Evolutionary conservation across 2,797 vertebrate species (phyloP).

Genomic region (Propithecus perrieri): DNA sequence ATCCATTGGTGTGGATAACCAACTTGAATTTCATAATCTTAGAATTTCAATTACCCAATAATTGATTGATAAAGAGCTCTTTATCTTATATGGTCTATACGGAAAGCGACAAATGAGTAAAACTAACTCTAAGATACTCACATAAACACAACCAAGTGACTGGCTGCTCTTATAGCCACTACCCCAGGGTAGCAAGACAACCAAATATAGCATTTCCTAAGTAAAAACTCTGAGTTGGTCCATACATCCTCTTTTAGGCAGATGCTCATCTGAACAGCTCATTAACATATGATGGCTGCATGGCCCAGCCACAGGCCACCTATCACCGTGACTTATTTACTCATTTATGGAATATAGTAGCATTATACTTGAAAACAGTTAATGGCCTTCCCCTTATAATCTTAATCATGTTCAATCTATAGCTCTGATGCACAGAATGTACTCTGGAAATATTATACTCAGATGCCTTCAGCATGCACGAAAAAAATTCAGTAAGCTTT

Average conservation of each 20-base stretch:
- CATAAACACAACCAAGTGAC: not conserved
- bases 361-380: not conserved
- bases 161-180: not conserved
- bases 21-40: slow-evolving; percentile 16
- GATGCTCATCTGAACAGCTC: not conserved
- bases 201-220: not conserved
- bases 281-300: not conserved
- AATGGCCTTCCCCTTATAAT: not conserved
- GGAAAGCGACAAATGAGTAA: slow-evolving; percentile 12
- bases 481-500: not conserved
- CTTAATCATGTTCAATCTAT: not conserved
- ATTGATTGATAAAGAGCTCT: not conserved
- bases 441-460: not conserved
- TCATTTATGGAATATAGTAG: not conserved
- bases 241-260: not conserved
- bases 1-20: not conserved
- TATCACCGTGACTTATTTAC: not conserved
- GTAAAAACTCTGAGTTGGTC: not conserved
- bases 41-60: not conserved
- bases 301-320: not conserved
- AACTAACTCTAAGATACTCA: not conserved
- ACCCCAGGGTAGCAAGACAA: not conserved
- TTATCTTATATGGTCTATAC: not conserved
- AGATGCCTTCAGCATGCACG: not conserved
- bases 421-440: not conserved